Percentiles rank a stretch among this genome's conserved stretches.
Conservation (phyloP, 2,113 vertebrate genomes). For the Urocolius indicus region DNA sequence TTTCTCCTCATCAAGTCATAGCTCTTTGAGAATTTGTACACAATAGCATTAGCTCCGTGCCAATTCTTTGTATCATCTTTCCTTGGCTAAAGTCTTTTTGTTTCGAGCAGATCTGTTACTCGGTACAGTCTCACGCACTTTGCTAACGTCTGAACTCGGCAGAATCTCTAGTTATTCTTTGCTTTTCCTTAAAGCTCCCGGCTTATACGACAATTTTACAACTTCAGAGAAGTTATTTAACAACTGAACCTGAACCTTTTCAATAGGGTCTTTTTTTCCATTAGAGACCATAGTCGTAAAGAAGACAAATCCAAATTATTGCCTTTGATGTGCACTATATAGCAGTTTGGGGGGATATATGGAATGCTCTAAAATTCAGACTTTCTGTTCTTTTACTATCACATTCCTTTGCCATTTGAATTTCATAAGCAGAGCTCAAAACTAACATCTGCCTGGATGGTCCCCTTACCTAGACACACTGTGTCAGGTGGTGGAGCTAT, state of each 20-base stretch:
- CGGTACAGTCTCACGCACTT: background rate
- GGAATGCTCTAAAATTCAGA: constrained; percentile 11
- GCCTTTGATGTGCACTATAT: background rate
- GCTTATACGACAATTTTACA: background rate
- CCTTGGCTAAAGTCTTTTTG: background rate
- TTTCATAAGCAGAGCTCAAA: background rate
- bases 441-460: background rate
- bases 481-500: background rate
- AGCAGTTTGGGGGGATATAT: background rate
- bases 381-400: background rate
- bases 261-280: background rate
- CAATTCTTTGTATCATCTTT: background rate
- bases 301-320: background rate
- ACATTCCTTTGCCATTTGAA: background rate
- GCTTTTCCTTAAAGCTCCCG: background rate
- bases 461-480: background rate
- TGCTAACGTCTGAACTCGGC: background rate
- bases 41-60: background rate
- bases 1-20: constrained; percentile 34
- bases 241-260: background rate
- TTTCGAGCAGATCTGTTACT: background rate
- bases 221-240: background rate
- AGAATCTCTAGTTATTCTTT: background rate
- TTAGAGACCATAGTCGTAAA: background rate
- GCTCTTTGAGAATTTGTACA: background rate